Evolutionary conservation across 2,888 invertebrate species (phyloP).

Genomic region (Erpobdella octoculata): DNA sequence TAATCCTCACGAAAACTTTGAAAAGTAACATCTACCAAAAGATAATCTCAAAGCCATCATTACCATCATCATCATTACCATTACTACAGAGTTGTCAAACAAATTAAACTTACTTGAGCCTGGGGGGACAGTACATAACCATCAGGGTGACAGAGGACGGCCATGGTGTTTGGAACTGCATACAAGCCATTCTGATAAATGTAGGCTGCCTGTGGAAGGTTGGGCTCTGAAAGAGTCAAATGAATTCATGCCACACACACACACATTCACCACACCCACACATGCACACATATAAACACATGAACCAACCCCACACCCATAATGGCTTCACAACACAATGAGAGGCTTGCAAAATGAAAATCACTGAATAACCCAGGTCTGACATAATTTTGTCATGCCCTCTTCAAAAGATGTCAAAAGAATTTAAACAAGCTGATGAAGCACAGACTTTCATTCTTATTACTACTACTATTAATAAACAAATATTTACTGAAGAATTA

Average conservation of each 20-base stretch:
- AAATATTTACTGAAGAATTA: no score
- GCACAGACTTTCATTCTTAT: no score
- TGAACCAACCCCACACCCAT: neutral
- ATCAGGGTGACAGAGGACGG: slow-evolving; percentile 27
- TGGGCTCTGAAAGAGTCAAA: slow-evolving; percentile 12
- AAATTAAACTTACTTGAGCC: slow-evolving; percentile 25
- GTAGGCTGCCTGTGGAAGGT: slow-evolving; percentile 23
- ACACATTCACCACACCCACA: no score
- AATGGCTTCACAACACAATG: no score
- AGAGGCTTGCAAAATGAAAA: no score
- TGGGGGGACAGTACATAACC: slow-evolving; percentile 29
- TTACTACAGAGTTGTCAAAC: neutral
- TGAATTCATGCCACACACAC: no score
- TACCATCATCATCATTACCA: neutral
- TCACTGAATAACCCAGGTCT: no score
- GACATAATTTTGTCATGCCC: no score
- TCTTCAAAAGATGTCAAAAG: no score
- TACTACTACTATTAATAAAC: no score
- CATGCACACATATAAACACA: slow-evolving; percentile 3
- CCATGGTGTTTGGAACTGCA: slow-evolving; percentile 26
- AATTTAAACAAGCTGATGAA: no score
- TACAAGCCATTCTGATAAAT: slow-evolving; percentile 26
- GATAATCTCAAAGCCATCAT: neutral
- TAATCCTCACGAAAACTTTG: neutral
- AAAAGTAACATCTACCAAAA: neutral